phyloP scores from a whole-genome alignment of 2,888 invertebrate species.

The Galeruca laticollis region DNA sequence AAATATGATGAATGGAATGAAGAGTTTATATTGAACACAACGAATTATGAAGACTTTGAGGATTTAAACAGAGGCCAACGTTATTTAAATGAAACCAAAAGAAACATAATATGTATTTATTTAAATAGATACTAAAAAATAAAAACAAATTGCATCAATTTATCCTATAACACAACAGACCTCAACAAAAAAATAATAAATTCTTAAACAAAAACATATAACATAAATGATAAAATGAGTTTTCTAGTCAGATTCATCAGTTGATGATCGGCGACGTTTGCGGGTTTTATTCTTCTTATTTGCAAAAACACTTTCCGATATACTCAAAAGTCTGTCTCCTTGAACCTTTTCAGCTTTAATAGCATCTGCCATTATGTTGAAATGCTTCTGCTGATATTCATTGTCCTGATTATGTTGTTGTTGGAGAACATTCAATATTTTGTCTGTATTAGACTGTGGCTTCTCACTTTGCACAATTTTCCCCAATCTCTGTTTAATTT shows the following conservation, averaged over 20 bases:
- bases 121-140: no score
- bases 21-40: not conserved
- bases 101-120: not conserved
- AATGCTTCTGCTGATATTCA: not conserved
- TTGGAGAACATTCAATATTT: not conserved
- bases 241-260: no score
- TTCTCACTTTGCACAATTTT: not conserved
- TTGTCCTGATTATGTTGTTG: not conserved
- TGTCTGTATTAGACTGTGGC: slow-evolving; percentile 1
- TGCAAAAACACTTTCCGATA: no score
- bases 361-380: slow-evolving; percentile 1
- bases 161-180: not conserved
- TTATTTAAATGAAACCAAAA: no score
- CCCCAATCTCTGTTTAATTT: not conserved
- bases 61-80: not conserved
- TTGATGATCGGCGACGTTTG: no score
- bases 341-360: not conserved
- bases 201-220: no score
- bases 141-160: slow-evolving; percentile 2
- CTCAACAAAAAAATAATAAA: not conserved
- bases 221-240: no score
- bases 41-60: not conserved
- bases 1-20: slow-evolving; percentile 2
- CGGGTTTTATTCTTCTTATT: no score
- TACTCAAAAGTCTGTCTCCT: no score